Conservation (phyloP, 2,113 vertebrate species). For the Narcine bancroftii region DNA sequence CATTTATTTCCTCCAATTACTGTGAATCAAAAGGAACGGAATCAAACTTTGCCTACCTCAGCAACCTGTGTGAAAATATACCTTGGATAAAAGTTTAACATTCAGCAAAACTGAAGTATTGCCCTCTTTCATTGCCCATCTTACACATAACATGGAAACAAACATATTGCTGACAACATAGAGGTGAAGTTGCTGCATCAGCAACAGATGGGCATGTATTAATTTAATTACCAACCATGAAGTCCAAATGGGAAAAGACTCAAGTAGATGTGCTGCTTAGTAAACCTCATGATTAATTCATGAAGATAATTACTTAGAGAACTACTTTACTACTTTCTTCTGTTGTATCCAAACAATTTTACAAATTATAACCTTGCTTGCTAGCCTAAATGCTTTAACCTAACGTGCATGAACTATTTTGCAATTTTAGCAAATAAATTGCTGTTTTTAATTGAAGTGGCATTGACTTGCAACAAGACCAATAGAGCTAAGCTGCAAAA, state of each 20-base stretch:
- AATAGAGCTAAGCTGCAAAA: no score
- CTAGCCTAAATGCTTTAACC: background rate
- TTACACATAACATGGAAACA: background rate
- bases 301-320: background rate
- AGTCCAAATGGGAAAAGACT: slow-evolving; percentile 15
- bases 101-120: background rate
- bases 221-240: slow-evolving; percentile 17
- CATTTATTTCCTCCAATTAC: background rate
- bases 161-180: background rate
- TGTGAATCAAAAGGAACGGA: background rate
- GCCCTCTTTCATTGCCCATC: background rate
- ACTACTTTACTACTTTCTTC: background rate
- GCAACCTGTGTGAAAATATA: background rate
- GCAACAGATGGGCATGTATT: slow-evolving; percentile 24
- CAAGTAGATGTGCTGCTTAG: background rate
- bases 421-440: background rate
- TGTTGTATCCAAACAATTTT: background rate
- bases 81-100: background rate
- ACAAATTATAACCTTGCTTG: background rate
- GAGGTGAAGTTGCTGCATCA: background rate
- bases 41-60: background rate
- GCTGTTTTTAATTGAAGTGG: background rate
- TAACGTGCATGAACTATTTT: no score
- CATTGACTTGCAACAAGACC: background rate
- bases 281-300: background rate